phyloP scores from a whole-genome alignment of 2,113 vertebrate species.

The Hippocampus abdominalis region DNA sequence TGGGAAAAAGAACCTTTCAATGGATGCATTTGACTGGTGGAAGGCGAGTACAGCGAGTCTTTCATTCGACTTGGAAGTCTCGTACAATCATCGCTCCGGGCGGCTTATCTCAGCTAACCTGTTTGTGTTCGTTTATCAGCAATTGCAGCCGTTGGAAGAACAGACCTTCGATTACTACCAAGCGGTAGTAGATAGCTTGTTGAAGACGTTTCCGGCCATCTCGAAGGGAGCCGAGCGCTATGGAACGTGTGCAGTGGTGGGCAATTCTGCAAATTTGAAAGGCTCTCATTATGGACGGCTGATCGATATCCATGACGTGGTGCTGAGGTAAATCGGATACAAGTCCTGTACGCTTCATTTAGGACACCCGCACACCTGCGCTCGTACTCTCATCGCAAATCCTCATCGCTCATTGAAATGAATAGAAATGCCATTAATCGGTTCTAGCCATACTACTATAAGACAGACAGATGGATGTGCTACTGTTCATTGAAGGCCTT shows the following conservation, averaged over 20 bases:
- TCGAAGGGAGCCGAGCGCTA: constrained; percentile 64
- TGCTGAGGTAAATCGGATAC: constrained; percentile 74
- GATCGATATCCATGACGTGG: constrained; percentile 78
- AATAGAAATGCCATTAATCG: too few species aligned
- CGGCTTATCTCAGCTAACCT: neutral
- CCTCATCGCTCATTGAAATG: too few species aligned
- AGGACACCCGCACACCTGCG: too few species aligned
- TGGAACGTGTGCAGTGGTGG: constrained; percentile 82
- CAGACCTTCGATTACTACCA: constrained; percentile 51
- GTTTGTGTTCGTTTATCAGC: constrained; percentile 19
- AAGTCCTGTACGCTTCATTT: neutral
- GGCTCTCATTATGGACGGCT: constrained; percentile 74
- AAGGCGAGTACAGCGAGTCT: constrained; percentile 12
- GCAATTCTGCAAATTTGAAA: constrained; percentile 83
- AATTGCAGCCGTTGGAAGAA: constrained; percentile 66
- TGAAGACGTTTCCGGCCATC: constrained; percentile 66
- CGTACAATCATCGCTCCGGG: neutral
- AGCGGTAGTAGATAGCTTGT: constrained; percentile 66
- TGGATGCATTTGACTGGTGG: constrained; percentile 39
- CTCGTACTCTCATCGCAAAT: too few species aligned
- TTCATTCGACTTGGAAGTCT: neutral
- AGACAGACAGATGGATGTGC: too few species aligned
- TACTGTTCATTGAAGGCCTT: too few species aligned
- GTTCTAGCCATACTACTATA: too few species aligned
- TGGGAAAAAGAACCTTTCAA: neutral